Evolutionary conservation across 2,888 invertebrate genomes (phyloP).

Genomic region (Tineola bisselliella): DNA sequence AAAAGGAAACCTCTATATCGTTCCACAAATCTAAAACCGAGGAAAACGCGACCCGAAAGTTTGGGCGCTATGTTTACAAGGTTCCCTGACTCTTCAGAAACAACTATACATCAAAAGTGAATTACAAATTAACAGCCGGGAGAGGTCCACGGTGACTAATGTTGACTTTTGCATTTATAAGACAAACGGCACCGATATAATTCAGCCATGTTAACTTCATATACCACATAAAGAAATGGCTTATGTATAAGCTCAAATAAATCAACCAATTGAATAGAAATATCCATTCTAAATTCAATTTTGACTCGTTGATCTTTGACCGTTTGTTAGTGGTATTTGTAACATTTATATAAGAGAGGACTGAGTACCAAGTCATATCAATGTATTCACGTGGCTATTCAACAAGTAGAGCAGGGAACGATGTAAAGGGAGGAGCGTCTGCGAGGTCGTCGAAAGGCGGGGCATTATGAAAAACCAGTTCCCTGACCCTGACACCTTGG

Average conservation of each 20-base stretch:
- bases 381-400: slow-evolving; percentile 44
- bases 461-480: slow-evolving; percentile 40
- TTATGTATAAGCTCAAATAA: neutral
- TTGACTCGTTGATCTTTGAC: neutral
- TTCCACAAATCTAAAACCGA: slow-evolving; percentile 28
- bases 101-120: slow-evolving; percentile 63
- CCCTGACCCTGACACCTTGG: slow-evolving; percentile 46
- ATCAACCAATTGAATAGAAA: neutral
- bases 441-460: slow-evolving; percentile 13
- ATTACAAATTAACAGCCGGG: slow-evolving; percentile 52
- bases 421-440: slow-evolving; percentile 57
- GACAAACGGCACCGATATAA: neutral
- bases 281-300: neutral
- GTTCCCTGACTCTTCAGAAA: slow-evolving; percentile 48
- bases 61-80: slow-evolving; percentile 49
- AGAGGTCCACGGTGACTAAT: slow-evolving; percentile 14
- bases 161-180: neutral
- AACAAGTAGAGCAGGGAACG: slow-evolving; percentile 50
- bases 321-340: neutral
- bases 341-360: slow-evolving; percentile 2
- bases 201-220: neutral
- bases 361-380: slow-evolving; percentile 22
- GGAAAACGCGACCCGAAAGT: slow-evolving; percentile 38
- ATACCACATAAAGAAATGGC: neutral
- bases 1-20: slow-evolving; percentile 26